A percentile compares a stretch with the other conserved stretches of the same genome.
These are phyloP conservation scores for Maniola jurtina DNA, from an alignment of 1,140 invertebrate species.

Conservation along the genomic window DNA sequence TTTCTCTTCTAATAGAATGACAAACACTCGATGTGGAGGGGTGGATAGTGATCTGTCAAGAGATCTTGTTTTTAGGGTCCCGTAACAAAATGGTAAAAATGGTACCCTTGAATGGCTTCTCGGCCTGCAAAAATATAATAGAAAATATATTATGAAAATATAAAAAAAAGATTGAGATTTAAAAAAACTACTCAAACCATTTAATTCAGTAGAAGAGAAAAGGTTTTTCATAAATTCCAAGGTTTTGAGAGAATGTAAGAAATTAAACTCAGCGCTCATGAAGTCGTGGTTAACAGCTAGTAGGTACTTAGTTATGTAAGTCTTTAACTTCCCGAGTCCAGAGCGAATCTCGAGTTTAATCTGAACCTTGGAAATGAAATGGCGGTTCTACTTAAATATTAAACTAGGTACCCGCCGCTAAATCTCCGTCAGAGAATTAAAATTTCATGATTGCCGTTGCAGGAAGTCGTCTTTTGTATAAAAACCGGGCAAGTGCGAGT, in stretches of 20 bases:
- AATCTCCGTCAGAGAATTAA: constrained; percentile 33
- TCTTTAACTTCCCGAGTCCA: constrained; percentile 1
- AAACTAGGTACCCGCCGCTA: constrained; percentile 24
- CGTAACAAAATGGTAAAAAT: too few species aligned
- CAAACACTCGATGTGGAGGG: constrained; percentile 46
- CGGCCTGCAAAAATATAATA: too few species aligned
- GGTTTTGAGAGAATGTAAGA: not conserved
- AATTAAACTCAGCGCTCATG: not conserved
- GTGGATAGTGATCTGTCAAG: constrained; percentile 52
- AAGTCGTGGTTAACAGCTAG: not conserved
- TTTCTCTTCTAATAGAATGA: constrained; percentile 57
- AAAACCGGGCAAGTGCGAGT: too few species aligned
- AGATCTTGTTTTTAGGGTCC: not conserved
- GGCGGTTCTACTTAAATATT: constrained; percentile 24
- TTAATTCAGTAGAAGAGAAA: too few species aligned
- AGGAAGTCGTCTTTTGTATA: constrained; percentile 20
- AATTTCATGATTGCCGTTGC: constrained; percentile 31
- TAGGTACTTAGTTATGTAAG: constrained; percentile 13
- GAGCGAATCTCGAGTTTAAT: constrained; percentile 17
- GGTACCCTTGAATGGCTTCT: too few species aligned
- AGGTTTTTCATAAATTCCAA: not conserved
- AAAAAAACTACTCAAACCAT: too few species aligned
- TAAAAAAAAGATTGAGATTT: too few species aligned
- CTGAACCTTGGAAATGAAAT: constrained; percentile 25
- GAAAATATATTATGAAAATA: too few species aligned